phyloP scores from a whole-genome alignment of 37 sponge, comb jelly and placozoan species.

The Chondrosia reniformis region DNA sequence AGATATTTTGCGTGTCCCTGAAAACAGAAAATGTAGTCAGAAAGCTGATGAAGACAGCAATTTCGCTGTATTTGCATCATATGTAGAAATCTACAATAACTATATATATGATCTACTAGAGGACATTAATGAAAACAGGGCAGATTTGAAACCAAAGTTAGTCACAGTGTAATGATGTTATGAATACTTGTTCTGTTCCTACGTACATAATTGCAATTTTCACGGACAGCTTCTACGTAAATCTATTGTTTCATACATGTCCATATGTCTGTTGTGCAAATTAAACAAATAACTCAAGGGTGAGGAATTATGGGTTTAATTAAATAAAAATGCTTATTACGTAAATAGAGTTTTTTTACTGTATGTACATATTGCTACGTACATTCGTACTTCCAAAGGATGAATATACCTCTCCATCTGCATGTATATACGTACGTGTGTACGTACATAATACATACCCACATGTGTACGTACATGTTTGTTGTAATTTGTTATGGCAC shows the following conservation, averaged over 20 bases:
- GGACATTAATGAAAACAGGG: too few relatives aligned
- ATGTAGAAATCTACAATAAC: slow-evolving; percentile 97
- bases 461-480: not conserved
- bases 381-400: not conserved
- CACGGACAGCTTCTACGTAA: too few relatives aligned
- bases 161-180: not conserved
- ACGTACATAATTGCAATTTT: too few relatives aligned
- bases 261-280: too few relatives aligned
- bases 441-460: not conserved
- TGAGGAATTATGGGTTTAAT: too few relatives aligned
- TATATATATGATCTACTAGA: slow-evolving; percentile 94
- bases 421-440: not conserved
- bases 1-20: slow-evolving; percentile 56
- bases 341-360: too few relatives aligned
- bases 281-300: too few relatives aligned
- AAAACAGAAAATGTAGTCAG: slow-evolving; percentile 28
- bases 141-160: slow-evolving; percentile 17
- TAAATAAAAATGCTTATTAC: too few relatives aligned
- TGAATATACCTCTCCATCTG: not conserved
- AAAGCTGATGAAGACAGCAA: slow-evolving; percentile 84
- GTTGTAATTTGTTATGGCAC: not conserved
- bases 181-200: too few relatives aligned
- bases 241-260: too few relatives aligned
- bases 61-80: slow-evolving; percentile 93
- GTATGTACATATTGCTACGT: too few relatives aligned